Conservation (phyloP, 2,888 invertebrate species). For the Lepidonotus clava region DNA sequence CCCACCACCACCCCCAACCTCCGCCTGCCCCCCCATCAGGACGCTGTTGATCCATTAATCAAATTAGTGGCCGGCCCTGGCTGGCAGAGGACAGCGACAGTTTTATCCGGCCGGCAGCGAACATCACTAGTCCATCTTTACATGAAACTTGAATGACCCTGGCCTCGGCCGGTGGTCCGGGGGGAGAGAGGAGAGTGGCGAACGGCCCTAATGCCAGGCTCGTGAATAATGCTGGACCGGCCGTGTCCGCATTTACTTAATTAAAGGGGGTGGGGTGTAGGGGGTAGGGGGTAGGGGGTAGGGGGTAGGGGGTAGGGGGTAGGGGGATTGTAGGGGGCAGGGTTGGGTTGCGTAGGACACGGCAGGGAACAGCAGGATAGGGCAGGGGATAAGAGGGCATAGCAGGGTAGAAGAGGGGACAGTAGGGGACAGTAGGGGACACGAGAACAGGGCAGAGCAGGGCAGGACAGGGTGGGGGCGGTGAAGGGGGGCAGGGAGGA, state of each 20-base stretch:
- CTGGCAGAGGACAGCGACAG: neutral
- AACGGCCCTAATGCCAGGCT: neutral
- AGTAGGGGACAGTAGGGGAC: neutral
- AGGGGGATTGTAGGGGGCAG: neutral
- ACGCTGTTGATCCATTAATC: slow-evolving; percentile 21
- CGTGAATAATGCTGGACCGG: slow-evolving; percentile 21
- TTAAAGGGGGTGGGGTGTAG: slow-evolving; percentile 7
- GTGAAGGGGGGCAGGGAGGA: no score
- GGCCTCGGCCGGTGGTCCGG: neutral
- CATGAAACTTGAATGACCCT: slow-evolving; percentile 44
- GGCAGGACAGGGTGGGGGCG: neutral
- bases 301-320: neutral
- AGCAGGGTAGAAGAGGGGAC: neutral
- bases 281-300: neutral
- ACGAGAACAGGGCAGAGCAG: neutral
- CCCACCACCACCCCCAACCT: neutral
- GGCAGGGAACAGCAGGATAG: neutral
- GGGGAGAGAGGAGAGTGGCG: neutral
- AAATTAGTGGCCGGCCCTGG: slow-evolving; percentile 24
- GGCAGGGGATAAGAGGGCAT: neutral
- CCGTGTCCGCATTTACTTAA: slow-evolving; percentile 42
- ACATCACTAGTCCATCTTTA: slow-evolving; percentile 15
- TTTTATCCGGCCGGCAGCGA: neutral
- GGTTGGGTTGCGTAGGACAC: neutral
- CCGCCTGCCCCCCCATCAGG: neutral